A percentile compares a stretch with the other conserved stretches of the same genome.
Evolutionary conservation across 1,140 invertebrate species (phyloP).

Genomic region (Nixonia krombeini): DNA sequence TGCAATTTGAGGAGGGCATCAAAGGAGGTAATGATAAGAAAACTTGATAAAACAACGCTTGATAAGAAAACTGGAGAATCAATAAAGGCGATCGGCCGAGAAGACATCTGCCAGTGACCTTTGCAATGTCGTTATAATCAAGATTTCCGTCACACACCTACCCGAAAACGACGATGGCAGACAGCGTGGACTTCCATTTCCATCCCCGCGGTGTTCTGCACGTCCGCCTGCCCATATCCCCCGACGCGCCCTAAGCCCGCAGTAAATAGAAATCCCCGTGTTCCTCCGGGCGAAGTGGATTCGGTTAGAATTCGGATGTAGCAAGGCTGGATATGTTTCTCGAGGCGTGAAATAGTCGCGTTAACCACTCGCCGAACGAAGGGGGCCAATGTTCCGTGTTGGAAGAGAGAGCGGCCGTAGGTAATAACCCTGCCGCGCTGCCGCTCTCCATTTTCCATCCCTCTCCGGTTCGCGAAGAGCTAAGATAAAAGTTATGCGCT

Average conservation of each 20-base stretch:
- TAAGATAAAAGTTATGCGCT: conserved; percentile 71
- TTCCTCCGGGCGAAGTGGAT: conserved; percentile 52
- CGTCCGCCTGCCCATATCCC: conserved; percentile 34
- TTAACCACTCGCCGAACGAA: conserved; percentile 61
- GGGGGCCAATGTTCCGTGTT: conserved; percentile 35
- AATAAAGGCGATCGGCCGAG: no score
- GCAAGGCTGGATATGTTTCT: conserved; percentile 60
- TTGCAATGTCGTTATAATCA: neutral
- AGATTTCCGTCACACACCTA: neutral
- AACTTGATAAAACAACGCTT: no score
- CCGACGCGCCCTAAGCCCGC: conserved; percentile 28
- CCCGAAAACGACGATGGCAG: no score
- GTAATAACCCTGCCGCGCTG: conserved; percentile 35
- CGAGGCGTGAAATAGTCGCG: conserved; percentile 69
- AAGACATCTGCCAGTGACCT: no score
- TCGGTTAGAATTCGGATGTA: conserved; percentile 67
- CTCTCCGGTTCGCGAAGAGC: conserved; percentile 56
- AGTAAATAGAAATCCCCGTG: conserved; percentile 66
- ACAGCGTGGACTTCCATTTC: neutral
- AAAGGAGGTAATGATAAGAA: no score
- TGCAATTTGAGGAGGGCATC: no score
- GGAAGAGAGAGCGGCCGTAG: conserved; percentile 28
- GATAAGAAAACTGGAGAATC: no score
- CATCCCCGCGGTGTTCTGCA: neutral
- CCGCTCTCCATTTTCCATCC: conserved; percentile 41